These are phyloP conservation scores for Drosophila biarmipes DNA, from an alignment of 1,140 invertebrate species.

Conservation along the genomic window DNA sequence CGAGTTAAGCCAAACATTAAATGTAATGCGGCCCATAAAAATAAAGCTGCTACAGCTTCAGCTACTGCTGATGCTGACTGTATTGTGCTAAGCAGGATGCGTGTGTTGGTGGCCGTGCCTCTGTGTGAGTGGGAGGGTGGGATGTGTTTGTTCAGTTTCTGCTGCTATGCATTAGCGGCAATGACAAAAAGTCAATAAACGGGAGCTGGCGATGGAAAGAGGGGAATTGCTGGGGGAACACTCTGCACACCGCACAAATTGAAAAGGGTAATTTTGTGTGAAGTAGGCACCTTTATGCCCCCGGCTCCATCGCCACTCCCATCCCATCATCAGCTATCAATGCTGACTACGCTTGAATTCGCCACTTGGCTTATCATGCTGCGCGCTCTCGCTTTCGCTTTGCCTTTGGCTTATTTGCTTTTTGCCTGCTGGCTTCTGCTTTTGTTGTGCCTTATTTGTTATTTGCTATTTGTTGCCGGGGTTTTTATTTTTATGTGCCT, in stretches of 20 bases:
- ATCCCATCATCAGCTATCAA: constrained; percentile 62
- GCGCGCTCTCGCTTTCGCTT: constrained; percentile 49
- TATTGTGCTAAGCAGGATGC: constrained; percentile 37
- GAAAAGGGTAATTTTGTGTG: constrained; percentile 84
- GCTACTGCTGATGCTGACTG: constrained; percentile 44
- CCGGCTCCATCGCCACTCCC: background rate
- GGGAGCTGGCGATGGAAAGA: constrained; percentile 24
- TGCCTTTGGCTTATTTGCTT: constrained; percentile 47
- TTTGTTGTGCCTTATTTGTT: constrained; percentile 56
- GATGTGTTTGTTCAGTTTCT: constrained; percentile 42
- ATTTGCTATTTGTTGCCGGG: constrained; percentile 65
- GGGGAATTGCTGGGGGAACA: constrained; percentile 8
- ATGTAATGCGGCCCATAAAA: constrained; percentile 77
- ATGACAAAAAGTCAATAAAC: constrained; percentile 83
- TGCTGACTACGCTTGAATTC: constrained; percentile 82
- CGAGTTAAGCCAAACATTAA: constrained; percentile 81
- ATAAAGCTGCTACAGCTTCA: constrained; percentile 68
- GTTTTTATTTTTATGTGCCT: constrained; percentile 77
- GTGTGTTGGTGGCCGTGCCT: constrained; percentile 9
- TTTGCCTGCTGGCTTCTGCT: constrained; percentile 50
- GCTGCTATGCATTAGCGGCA: constrained; percentile 75
- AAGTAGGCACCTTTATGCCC: constrained; percentile 78
- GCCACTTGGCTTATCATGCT: constrained; percentile 74
- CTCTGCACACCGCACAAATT: constrained; percentile 66
- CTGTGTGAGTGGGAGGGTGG: constrained; percentile 4